These are phyloP conservation scores for Embiotoca jacksoni DNA, from an alignment of 2,113 vertebrate genomes.

Conservation along the genomic window DNA sequence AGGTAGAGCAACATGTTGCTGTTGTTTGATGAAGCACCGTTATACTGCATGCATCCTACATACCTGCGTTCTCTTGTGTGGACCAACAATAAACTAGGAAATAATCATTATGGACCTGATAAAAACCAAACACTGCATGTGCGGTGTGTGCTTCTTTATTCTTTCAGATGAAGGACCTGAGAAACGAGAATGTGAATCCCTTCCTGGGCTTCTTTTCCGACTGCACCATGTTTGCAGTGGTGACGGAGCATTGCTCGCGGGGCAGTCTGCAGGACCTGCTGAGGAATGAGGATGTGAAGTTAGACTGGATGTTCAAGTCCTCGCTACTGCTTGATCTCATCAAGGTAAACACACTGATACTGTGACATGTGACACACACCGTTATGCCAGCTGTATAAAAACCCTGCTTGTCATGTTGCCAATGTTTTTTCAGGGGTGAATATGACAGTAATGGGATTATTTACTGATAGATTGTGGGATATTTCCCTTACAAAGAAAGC, in stretches of 20 bases:
- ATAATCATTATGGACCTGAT: too few relatives aligned
- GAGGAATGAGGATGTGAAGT: slow-evolving; percentile 90
- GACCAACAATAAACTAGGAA: too few relatives aligned
- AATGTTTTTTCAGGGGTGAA: too few relatives aligned
- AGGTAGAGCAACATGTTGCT: slow-evolving; percentile 79
- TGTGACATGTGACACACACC: too few relatives aligned
- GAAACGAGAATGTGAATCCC: slow-evolving; percentile 92
- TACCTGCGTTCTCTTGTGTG: too few relatives aligned
- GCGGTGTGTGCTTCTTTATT: neutral
- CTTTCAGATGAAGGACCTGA: slow-evolving; percentile 91
- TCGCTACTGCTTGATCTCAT: slow-evolving; percentile 94
- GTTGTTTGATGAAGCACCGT: too few relatives aligned
- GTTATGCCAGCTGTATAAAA: too few relatives aligned
- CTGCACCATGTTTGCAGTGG: slow-evolving; percentile 88
- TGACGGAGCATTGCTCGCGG: slow-evolving; percentile 92
- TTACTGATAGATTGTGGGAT: too few relatives aligned
- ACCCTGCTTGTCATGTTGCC: too few relatives aligned
- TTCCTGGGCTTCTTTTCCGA: slow-evolving; percentile 93
- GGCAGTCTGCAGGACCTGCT: slow-evolving; percentile 94
- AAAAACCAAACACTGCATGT: neutral
- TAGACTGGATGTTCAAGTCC: slow-evolving; percentile 98
- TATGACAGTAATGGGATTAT: too few relatives aligned
- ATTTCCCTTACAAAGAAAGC: too few relatives aligned
- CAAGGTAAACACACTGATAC: slow-evolving; percentile 83
- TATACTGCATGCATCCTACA: too few relatives aligned